Percentiles rank a stretch among this genome's conserved stretches.
Evolutionary conservation across 2,113 vertebrate genomes (phyloP).

Genomic region (Rhabdomys dilectus): DNA sequence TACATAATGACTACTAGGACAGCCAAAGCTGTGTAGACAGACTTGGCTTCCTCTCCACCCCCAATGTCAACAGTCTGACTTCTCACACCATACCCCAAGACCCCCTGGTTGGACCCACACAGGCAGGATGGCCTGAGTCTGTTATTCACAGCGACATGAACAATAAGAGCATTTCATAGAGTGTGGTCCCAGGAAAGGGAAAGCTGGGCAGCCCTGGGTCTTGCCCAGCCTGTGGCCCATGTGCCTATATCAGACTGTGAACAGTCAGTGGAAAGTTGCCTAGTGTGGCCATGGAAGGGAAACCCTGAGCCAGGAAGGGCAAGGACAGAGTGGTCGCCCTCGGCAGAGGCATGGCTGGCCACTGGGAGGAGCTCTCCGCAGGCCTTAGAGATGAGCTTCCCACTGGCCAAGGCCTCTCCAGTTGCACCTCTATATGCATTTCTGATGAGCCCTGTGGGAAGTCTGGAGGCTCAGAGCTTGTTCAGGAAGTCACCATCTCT

Average conservation of each 20-base stretch:
- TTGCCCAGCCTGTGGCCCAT: neutral
- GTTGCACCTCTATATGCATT: accelerated
- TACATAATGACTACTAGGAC: neutral
- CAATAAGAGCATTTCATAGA: neutral
- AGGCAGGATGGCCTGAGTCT: neutral
- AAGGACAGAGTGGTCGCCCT: neutral
- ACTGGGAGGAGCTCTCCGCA: neutral
- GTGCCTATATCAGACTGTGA: too few species aligned
- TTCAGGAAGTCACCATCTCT: accelerated
- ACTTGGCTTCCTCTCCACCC: too few species aligned
- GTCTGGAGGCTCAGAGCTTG: neutral
- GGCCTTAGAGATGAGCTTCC: neutral
- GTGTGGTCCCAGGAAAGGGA: neutral
- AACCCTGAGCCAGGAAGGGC: neutral
- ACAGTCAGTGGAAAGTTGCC: neutral
- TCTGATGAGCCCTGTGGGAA: neutral
- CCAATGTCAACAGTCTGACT: neutral
- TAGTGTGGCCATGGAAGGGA: neutral
- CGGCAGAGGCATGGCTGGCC: accelerated
- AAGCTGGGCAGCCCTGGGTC: too few species aligned
- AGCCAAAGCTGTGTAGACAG: too few species aligned
- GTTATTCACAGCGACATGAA: neutral
- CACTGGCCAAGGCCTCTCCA: accelerated
- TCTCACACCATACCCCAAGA: neutral
- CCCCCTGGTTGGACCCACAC: neutral